Conservation (phyloP, 1,140 invertebrate genomes). For the Meteorus sp. region DNA sequence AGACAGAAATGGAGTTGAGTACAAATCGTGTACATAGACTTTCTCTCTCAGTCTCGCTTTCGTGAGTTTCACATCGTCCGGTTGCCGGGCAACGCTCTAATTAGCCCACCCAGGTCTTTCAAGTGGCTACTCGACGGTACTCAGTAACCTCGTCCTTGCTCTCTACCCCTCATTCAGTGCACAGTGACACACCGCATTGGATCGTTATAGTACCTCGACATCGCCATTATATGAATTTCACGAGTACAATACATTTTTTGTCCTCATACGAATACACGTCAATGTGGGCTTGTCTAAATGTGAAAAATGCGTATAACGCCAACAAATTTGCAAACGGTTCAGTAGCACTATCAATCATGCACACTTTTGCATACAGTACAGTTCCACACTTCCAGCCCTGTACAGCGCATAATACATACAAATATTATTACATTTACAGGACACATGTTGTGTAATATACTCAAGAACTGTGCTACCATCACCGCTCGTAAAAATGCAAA, state of each 20-base stretch:
- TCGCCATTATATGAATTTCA: too few relatives aligned
- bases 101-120: conserved; percentile 60
- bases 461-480: conserved; percentile 32
- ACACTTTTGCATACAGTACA: too few relatives aligned
- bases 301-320: too few relatives aligned
- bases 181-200: conserved; percentile 46
- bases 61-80: conserved; percentile 38
- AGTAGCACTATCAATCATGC: too few relatives aligned
- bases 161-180: neutral
- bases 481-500: conserved; percentile 54
- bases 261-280: too few relatives aligned
- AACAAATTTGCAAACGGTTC: too few relatives aligned
- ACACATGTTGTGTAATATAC: neutral
- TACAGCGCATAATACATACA: conserved; percentile 14
- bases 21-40: conserved; percentile 56
- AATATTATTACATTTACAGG: neutral
- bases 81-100: conserved; percentile 59
- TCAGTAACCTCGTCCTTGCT: conserved; percentile 45
- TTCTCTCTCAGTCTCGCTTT: too few relatives aligned
- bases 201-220: conserved; percentile 38
- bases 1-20: conserved; percentile 35
- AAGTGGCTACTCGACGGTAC: conserved; percentile 57
- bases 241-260: too few relatives aligned
- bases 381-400: too few relatives aligned
- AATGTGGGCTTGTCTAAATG: too few relatives aligned